These are phyloP conservation scores for Naja naja DNA, from an alignment of 2,113 vertebrate species.

Conservation along the genomic window DNA sequence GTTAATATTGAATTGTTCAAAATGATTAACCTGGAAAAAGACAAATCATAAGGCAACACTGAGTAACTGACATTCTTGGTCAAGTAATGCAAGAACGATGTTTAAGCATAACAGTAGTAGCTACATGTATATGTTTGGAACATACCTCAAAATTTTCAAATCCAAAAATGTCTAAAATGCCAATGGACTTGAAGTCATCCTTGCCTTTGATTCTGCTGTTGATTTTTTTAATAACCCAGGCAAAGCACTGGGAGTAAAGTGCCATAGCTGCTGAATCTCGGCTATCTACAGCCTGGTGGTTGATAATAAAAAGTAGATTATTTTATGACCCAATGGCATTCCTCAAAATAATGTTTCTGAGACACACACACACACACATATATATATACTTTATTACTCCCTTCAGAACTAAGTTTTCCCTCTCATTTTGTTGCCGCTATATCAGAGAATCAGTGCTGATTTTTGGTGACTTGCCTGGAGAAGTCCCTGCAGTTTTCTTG, in stretches of 20 bases:
- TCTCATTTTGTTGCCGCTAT: background rate
- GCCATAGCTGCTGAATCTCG: constrained; percentile 98
- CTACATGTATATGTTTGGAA: background rate
- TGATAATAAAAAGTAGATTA: background rate
- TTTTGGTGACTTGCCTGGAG: background rate
- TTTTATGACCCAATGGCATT: background rate
- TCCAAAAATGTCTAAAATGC: constrained; percentile 97
- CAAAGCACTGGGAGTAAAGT: constrained; percentile 95
- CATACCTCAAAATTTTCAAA: constrained; percentile 97
- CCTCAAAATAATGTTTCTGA: background rate
- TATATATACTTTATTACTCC: too few species aligned
- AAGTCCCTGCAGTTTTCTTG: background rate
- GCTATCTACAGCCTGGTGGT: constrained; percentile 87
- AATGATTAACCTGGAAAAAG: constrained; percentile 85
- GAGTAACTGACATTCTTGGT: background rate
- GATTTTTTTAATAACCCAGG: constrained; percentile 92
- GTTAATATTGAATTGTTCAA: constrained; percentile 99
- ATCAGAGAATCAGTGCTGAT: background rate
- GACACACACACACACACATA: too few species aligned
- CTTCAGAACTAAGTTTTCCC: background rate
- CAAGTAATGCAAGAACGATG: background rate
- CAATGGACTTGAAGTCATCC: constrained; percentile 90
- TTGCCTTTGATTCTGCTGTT: constrained; percentile 88
- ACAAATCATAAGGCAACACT: constrained; percentile 10
- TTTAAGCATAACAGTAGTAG: background rate